phyloP scores from a whole-genome alignment of 1,140 invertebrate species.

The Helicoverpa zea region DNA sequence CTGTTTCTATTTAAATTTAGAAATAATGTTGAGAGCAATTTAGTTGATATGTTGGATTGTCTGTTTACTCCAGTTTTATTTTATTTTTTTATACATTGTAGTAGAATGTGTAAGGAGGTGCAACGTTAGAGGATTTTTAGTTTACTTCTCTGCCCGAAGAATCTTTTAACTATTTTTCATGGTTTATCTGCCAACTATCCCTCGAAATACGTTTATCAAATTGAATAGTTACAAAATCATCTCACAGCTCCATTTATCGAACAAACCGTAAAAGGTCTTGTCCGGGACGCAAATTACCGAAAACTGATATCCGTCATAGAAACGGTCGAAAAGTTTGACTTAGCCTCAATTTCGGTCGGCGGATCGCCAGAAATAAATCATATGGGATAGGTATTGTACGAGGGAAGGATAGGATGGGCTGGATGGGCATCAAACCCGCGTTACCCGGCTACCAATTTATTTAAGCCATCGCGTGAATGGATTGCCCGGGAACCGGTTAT shows the following conservation, averaged over 20 bases:
- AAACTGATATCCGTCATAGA: conserved; percentile 35
- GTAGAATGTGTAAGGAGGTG: too few species aligned
- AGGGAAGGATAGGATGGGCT: conserved; percentile 18
- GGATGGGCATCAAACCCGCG: not conserved
- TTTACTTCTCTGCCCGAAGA: too few species aligned
- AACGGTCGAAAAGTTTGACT: conserved; percentile 33
- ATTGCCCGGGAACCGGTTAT: conserved; percentile 14
- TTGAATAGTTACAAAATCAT: conserved; percentile 35
- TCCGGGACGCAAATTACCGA: conserved; percentile 14
- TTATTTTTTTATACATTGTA: too few species aligned
- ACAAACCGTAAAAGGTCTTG: conserved; percentile 23
- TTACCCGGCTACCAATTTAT: conserved; percentile 41
- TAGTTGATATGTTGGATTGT: too few species aligned
- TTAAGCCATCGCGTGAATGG: conserved; percentile 34
- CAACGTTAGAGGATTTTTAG: too few species aligned
- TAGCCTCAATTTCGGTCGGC: conserved; percentile 50
- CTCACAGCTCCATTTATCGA: conserved; percentile 6
- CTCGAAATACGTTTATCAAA: not conserved
- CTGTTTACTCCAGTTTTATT: too few species aligned
- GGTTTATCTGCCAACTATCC: too few species aligned
- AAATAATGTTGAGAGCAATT: too few species aligned
- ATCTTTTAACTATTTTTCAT: too few species aligned
- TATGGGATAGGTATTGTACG: conserved; percentile 59
- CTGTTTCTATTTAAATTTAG: too few species aligned
- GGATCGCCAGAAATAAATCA: conserved; percentile 64